phyloP scores from a whole-genome alignment of 2,113 vertebrate species.

The Siniperca knerii region DNA sequence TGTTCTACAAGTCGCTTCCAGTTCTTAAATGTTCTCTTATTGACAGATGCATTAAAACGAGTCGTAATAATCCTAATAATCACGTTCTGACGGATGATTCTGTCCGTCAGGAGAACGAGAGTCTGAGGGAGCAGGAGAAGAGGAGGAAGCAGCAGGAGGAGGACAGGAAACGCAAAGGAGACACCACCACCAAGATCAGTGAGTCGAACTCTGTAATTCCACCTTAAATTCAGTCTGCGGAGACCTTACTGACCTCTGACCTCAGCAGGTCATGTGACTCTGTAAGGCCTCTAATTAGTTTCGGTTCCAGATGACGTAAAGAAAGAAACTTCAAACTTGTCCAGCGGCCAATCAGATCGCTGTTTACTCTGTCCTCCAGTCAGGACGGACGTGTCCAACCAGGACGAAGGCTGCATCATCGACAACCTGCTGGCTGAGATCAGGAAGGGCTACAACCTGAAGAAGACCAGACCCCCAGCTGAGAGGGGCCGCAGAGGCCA shows the following conservation, averaged over 20 bases:
- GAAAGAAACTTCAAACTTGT: too few species aligned
- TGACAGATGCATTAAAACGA: too few species aligned
- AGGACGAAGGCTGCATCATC: constrained; percentile 58
- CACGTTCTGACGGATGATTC: background rate
- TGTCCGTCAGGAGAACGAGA: constrained; percentile 52
- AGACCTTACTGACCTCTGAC: background rate
- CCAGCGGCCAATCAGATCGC: too few species aligned
- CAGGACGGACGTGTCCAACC: constrained; percentile 19
- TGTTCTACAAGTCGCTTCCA: too few species aligned
- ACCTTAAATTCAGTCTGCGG: background rate
- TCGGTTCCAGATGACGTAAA: too few species aligned
- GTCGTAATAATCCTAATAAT: too few species aligned
- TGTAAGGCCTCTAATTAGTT: too few species aligned
- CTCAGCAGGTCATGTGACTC: background rate
- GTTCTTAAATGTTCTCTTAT: too few species aligned
- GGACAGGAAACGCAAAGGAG: constrained; percentile 48
- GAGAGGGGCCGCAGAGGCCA: background rate
- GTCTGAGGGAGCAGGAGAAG: constrained; percentile 39
- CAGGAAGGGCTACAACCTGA: constrained; percentile 58
- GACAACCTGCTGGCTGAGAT: constrained; percentile 72
- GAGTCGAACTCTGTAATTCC: constrained; percentile 22
- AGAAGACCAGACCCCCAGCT: constrained; percentile 18
- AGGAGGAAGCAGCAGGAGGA: constrained; percentile 53
- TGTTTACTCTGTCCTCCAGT: constrained; percentile 34
- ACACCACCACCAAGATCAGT: constrained; percentile 37